These are phyloP conservation scores for Glyphotaelius pellucidus DNA, from an alignment of 2,888 invertebrate species.

Conservation along the genomic window DNA sequence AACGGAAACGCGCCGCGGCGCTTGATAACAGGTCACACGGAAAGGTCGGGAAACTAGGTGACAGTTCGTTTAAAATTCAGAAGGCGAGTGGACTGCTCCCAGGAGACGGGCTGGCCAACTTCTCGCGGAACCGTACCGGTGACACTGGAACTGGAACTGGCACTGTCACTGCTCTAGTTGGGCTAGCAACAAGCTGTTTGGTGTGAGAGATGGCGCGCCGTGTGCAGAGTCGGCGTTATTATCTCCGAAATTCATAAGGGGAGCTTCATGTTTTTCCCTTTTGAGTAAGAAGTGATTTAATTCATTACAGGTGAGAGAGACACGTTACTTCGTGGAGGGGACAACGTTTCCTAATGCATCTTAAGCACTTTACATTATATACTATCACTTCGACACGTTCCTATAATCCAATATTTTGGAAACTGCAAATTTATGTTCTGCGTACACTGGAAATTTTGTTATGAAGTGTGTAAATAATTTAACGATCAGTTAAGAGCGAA, in stretches of 20 bases:
- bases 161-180: background rate
- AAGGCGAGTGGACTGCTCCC: background rate
- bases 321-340: background rate
- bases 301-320: background rate
- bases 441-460: background rate
- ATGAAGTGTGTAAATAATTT: background rate
- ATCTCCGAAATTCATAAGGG: background rate
- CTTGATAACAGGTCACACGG: slow-evolving; percentile 11
- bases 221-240: slow-evolving; percentile 10
- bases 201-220: slow-evolving; percentile 21
- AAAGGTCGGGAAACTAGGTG: slow-evolving; percentile 36
- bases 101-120: background rate
- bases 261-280: background rate
- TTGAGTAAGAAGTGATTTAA: background rate
- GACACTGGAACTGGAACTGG: background rate
- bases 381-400: too few species aligned
- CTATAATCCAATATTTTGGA: too few species aligned
- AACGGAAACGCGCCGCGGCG: background rate
- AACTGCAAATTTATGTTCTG: background rate
- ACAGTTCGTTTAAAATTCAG: slow-evolving; percentile 13
- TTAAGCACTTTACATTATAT: too few species aligned
- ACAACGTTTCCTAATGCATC: background rate
- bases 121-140: background rate
- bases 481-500: slow-evolving; percentile 46
- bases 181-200: slow-evolving; percentile 42